Evolutionary conservation across 2,113 vertebrate species (phyloP), one percentile per base, ranked within the genome.

Genomic region (Bettongia penicillata): DNA sequence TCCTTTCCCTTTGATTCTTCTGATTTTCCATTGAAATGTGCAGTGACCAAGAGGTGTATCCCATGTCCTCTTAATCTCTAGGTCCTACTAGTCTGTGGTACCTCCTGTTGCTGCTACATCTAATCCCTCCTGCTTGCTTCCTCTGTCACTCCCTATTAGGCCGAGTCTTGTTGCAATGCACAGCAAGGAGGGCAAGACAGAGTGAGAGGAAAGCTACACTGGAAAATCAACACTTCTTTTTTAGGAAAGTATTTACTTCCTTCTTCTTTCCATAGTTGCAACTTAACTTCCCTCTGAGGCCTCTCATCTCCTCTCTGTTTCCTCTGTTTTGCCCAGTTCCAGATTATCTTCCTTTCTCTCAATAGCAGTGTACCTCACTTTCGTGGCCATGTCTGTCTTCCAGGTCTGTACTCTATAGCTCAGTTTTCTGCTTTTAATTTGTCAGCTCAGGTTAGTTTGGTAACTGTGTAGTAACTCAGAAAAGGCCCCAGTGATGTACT

Each of bases 311-410:
- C 11, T 22, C 25, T 43, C 47, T 47, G 19, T 51, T 84, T 90
- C 43, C 0, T 0, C 51, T 53, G 0, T 5, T 11, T 9, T 51
- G 37, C 5, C 47, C 7, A 0, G 7, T 10, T 84, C 51, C 3
- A 28, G 8, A 3, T 7, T 23, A 57, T n/a, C 37, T 7, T 28
- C 53, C 51, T 90, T 3, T 50, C 51, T 11, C 48, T 61, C 90
- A 49, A 61, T 31, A 68, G 3, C 84, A 25, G 47, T 14, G n/a
- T 48, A 51, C 25, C 53, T 92, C 93, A 6, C 91, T 25, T 49
- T 37, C 9, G 31, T 47, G 14, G 61, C 24, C 28, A 91, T 55
- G 22, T 23, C 49, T 26, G 50, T 50, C 10, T 0, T 7, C 8
- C n/a, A 7, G 53, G 19, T 7, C 25, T 47, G 43, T 7, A 1